Percentiles rank a stretch among this genome's conserved stretches.
phyloP scores from a whole-genome alignment of 92 coral and sea anemone genomes.

The Bergia sp. region DNA sequence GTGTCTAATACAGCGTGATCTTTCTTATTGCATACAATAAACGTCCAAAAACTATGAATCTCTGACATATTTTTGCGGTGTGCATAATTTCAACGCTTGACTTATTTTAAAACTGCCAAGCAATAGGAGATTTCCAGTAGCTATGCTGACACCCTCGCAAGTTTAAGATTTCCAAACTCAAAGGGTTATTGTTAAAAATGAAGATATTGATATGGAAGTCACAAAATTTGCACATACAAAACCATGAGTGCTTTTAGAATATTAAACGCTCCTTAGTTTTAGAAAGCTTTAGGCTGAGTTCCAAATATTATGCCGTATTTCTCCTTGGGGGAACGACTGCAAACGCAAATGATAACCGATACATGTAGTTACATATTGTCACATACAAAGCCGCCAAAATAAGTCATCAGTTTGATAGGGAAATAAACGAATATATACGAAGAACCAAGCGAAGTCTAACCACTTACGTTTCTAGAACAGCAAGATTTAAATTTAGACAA shows the following conservation, averaged over 20 bases:
- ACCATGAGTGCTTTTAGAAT: background rate
- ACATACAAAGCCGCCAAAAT: background rate
- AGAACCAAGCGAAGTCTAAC: background rate
- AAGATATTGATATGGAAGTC: background rate
- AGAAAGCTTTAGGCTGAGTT: background rate
- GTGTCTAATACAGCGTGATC: background rate
- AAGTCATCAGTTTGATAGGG: background rate
- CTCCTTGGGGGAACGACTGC: too few species aligned
- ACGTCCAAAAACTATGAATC: background rate
- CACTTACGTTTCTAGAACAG: background rate
- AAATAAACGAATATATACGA: background rate
- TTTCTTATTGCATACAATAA: background rate
- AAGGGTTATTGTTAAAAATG: conserved; percentile 39
- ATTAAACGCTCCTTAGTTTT: background rate
- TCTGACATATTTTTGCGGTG: too few species aligned
- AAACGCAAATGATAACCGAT: too few species aligned
- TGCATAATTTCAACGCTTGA: background rate
- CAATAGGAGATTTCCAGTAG: background rate
- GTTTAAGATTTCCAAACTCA: conserved; percentile 28
- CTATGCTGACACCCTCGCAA: conserved; percentile 1
- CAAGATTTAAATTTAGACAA: background rate
- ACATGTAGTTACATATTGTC: too few species aligned
- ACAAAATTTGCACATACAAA: background rate
- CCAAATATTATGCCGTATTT: background rate
- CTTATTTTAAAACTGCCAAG: background rate